Percentiles rank a stretch among this genome's conserved stretches.
Evolutionary conservation across 2,888 invertebrate genomes (phyloP).

Genomic region (Macrostomum cliftonense): DNA sequence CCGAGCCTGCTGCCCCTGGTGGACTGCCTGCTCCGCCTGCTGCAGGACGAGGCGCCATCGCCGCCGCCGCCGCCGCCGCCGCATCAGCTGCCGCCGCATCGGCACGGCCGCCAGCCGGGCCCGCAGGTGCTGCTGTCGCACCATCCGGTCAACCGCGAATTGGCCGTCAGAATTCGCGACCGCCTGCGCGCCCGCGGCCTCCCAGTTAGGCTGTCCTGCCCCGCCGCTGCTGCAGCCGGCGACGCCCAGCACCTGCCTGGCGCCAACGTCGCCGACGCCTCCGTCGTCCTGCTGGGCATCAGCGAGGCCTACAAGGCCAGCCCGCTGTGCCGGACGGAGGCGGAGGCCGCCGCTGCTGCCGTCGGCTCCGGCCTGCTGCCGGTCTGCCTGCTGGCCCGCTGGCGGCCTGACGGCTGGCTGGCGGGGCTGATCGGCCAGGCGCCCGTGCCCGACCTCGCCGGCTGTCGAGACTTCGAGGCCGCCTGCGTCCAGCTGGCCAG

Average conservation of each 20-base stretch:
- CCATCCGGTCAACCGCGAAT: constrained; percentile 6
- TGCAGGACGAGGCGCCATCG: too few relatives aligned
- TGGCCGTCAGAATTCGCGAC: constrained; percentile 7
- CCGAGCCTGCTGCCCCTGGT: too few relatives aligned
- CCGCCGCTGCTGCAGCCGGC: too few relatives aligned
- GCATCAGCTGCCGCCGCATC: too few relatives aligned
- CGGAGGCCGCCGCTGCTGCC: constrained; percentile 15
- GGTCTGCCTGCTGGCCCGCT: constrained; percentile 26
- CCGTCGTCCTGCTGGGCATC: constrained; percentile 5
- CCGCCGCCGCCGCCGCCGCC: too few relatives aligned
- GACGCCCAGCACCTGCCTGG: neutral
- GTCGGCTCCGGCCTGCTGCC: constrained; percentile 30
- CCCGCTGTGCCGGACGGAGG: constrained; percentile 18
- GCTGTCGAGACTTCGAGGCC: constrained; percentile 16
- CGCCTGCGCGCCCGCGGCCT: constrained; percentile 6
- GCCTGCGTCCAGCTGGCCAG: constrained; percentile 22
- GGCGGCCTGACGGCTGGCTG: constrained; percentile 32
- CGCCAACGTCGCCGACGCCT: neutral
- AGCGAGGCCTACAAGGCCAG: constrained; percentile 9
- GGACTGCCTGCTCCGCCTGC: too few relatives aligned
- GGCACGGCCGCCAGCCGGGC: constrained; percentile 16
- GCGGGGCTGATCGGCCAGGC: constrained; percentile 28
- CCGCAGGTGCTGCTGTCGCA: constrained; percentile 17
- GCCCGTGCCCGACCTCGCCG: constrained; percentile 29
- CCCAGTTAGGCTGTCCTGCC: constrained; percentile 3